Percentiles rank a stretch among this genome's conserved stretches.
Conservation (phyloP, 2,113 vertebrate genomes). For the Deroptyus accipitrinus region DNA sequence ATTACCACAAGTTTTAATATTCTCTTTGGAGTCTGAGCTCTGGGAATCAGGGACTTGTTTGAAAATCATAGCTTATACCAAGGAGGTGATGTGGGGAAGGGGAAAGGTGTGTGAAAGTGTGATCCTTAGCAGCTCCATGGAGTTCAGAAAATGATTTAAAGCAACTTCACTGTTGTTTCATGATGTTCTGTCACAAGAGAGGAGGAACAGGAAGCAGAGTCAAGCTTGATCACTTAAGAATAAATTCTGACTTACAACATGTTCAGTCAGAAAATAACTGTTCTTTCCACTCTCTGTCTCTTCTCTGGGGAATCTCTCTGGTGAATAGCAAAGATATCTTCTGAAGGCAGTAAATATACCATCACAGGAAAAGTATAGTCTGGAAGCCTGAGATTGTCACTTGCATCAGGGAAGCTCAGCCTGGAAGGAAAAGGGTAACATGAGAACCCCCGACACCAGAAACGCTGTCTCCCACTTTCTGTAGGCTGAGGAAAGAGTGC, state of each 20-base stretch:
- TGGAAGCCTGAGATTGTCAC: background rate
- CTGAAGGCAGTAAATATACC: background rate
- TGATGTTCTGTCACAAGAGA: background rate
- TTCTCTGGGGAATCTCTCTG: background rate
- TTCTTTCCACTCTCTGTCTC: background rate
- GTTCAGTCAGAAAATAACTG: background rate
- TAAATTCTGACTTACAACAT: background rate
- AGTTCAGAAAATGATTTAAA: background rate
- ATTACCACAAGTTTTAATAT: background rate
- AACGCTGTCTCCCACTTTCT: background rate
- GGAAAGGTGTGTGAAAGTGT: background rate
- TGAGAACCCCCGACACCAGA: background rate
- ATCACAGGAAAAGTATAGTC: background rate
- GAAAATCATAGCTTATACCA: background rate
- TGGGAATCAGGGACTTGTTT: background rate
- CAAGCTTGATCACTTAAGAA: background rate
- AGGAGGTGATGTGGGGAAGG: background rate
- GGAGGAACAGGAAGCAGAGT: background rate
- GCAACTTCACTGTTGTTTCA: background rate
- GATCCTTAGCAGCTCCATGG: background rate
- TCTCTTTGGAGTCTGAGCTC: background rate
- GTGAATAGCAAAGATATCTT: background rate
- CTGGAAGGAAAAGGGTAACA: background rate
- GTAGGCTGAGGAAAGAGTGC: background rate
- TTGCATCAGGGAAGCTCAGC: background rate